A percentile compares a stretch with the other conserved stretches of the same genome.
Conservation (phyloP, 2,888 invertebrate species). For the Metopia argyrocephala region DNA sequence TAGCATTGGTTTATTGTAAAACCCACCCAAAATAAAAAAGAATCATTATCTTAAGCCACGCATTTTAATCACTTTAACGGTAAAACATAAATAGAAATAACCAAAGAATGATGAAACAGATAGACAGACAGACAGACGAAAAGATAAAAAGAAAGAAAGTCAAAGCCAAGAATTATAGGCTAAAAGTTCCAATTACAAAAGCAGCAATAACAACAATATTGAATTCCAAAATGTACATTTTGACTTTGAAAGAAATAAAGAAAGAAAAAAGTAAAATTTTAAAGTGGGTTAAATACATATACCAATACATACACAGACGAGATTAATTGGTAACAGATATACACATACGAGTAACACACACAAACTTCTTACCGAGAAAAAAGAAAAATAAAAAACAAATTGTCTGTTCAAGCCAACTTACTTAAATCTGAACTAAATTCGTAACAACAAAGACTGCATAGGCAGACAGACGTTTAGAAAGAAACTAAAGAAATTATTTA, state of each 20-base stretch:
- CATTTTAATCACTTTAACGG: conserved; percentile 62
- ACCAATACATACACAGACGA: background rate
- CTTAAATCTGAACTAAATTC: conserved; percentile 25
- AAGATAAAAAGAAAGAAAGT: conserved; percentile 12
- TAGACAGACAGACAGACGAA: background rate
- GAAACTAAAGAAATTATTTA: conserved; percentile 19
- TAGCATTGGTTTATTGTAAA: background rate
- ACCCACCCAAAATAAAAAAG: too few relatives aligned
- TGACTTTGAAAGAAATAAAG: conserved; percentile 50
- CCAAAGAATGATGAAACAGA: background rate
- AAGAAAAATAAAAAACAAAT: background rate
- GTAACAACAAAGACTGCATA: background rate
- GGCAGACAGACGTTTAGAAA: background rate
- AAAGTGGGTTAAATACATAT: conserved; percentile 73
- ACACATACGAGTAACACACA: conserved; percentile 9
- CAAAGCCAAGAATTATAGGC: conserved; percentile 20
- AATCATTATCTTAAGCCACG: conserved; percentile 36
- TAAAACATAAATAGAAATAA: conserved; percentile 28
- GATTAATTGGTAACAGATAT: conserved; percentile 6
- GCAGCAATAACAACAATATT: conserved; percentile 15
- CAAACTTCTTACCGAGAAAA: background rate
- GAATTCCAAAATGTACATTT: conserved; percentile 31
- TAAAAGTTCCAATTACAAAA: conserved; percentile 7
- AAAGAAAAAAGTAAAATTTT: too few relatives aligned
- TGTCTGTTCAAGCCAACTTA: background rate